A percentile compares a stretch with the other conserved stretches of the same genome.
These are phyloP conservation scores for Miniopterus natalensis DNA, from an alignment of 2,113 vertebrate genomes.

Conservation along the genomic window DNA sequence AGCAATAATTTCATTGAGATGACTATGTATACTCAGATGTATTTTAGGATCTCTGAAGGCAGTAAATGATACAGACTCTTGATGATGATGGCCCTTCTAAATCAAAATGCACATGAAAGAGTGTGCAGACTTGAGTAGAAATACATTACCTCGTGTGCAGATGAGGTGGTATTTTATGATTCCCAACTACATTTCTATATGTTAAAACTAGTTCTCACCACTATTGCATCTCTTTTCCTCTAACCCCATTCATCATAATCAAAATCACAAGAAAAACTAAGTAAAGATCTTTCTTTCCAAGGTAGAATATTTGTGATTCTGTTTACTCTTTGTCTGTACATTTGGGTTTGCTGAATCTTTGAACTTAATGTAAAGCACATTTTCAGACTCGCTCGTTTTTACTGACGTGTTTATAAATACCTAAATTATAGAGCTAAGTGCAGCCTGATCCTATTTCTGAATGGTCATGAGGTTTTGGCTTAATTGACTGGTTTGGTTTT, in stretches of 20 bases:
- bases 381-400: constrained; percentile 66
- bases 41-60: neutral
- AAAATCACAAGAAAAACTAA: constrained; percentile 47
- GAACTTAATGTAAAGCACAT: constrained; percentile 78
- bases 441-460: constrained; percentile 76
- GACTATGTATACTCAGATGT: neutral
- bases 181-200: neutral
- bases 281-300: constrained; percentile 39
- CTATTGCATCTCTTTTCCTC: neutral
- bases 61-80: neutral
- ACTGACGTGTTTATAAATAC: constrained; percentile 78
- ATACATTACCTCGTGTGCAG: neutral
- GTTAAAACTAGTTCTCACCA: neutral
- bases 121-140: neutral
- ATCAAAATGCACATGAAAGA: constrained; percentile 21
- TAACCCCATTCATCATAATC: constrained; percentile 41
- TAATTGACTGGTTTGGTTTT: constrained; percentile 78
- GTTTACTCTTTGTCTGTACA: constrained; percentile 68
- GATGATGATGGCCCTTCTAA: neutral
- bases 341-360: constrained; percentile 68
- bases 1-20: neutral
- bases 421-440: constrained; percentile 72
- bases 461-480: constrained; percentile 69
- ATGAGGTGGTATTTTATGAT: constrained; percentile 27
- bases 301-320: constrained; percentile 63